Conservation (phyloP, 2,888 invertebrate genomes). For the Megaustenia siamemsis region DNA sequence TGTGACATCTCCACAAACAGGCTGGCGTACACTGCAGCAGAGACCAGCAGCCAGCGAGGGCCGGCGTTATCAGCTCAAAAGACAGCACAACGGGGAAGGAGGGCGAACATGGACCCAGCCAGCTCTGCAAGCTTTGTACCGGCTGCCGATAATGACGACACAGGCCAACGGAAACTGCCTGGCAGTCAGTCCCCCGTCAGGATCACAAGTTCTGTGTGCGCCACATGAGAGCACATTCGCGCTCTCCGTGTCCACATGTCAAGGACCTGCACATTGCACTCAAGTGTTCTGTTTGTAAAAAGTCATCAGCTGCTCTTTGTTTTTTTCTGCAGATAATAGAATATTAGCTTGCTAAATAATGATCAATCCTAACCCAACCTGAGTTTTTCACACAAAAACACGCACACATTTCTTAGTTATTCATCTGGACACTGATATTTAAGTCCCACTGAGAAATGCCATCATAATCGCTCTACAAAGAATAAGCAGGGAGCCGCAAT, state of each 20-base stretch:
- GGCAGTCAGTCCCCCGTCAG: not conserved
- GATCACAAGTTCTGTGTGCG: not conserved
- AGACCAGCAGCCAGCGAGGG: conserved; percentile 8
- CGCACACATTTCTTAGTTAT: no score
- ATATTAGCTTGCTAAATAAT: no score
- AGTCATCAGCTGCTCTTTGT: no score
- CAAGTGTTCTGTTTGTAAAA: no score
- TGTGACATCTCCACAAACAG: no score
- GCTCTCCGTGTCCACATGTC: not conserved
- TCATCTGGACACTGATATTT: no score
- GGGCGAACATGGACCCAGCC: conserved; percentile 17
- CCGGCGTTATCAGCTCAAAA: not conserved
- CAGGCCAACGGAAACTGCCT: not conserved
- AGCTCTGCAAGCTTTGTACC: not conserved
- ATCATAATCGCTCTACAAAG: no score
- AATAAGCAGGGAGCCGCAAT: no score
- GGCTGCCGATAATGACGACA: conserved; percentile 22
- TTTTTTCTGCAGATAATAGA: no score
- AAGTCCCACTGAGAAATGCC: no score
- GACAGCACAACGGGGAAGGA: not conserved
- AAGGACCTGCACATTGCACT: not conserved
- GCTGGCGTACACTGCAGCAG: not conserved
- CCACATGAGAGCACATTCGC: not conserved
- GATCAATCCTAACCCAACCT: no score
- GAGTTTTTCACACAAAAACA: no score